Base-by-base conservation (phyloP, 2,888 invertebrate species). In the Heliconius cydno region DNA sequence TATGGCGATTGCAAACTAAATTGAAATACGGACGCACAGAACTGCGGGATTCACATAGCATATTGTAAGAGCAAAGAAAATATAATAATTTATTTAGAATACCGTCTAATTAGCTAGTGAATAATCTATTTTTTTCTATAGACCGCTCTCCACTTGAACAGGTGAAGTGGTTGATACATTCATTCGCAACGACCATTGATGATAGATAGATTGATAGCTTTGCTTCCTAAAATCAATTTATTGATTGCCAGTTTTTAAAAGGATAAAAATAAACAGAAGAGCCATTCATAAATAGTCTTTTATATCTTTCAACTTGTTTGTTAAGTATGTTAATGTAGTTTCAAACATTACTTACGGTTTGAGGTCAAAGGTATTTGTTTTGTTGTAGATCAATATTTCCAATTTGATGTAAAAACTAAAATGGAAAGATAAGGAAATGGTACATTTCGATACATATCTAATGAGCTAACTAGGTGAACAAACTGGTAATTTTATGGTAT, bases 131-230 rank as follows among this genome's bases (percentile, higher is more conserved):
- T 52, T 52, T 79, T 79, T 68, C 78, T 60, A 79, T 79, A 66
- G 30, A 78, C 30, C 57, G 30, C 74, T 78, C 60, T 30, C 63
- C 74, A 68, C 67, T 75, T 63, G 57, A 68, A 60, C 63, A 46
- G 46, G 15, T 79, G 75, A 63, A 79, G 79, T 79, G 79, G 60
- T 75, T 70, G 57, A 75, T 78, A 74, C 74, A 78, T 78, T 78
- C 78, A 78, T 41, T 70, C 79, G 75, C 52, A 79, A 75, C 79
- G 79, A 79, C 72, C 57, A 73, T 60, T 73, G 52, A 52, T 9
- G 22, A 52, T 52, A 52, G 63, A 67, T 75, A 75, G 41, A 67
- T 70, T 75, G 68, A 79, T 63, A 7, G 74, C 68, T 79, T 12
- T 46, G 28, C 30, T 46, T 63, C 30, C 74, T 19, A 74, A 79